Evolutionary conservation across 2,113 vertebrate genomes (phyloP).

Genomic region (Columbina picui): DNA sequence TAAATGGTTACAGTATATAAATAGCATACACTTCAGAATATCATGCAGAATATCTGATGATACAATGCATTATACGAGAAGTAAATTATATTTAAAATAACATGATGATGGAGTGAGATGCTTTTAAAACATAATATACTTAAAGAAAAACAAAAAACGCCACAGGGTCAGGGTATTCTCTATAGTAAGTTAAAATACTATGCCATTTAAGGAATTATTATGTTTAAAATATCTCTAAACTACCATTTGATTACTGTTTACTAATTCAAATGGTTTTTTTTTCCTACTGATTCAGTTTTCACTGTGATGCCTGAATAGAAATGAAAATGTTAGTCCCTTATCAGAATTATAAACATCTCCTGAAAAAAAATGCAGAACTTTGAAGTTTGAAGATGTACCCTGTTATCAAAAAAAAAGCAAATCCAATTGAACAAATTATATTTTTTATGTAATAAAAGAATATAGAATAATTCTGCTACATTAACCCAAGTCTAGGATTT

Average conservation of each 20-base stretch:
- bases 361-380: neutral
- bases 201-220: neutral
- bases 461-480: neutral
- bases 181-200: neutral
- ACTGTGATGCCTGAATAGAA: neutral
- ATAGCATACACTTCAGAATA: neutral
- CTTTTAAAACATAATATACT: neutral
- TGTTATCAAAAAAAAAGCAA: neutral
- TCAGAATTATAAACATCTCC: neutral
- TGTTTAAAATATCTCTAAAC: neutral
- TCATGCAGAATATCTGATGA: neutral
- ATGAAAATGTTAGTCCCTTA: neutral
- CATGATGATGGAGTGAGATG: neutral
- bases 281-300: neutral
- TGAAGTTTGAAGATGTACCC: neutral
- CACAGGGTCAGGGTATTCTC: neutral
- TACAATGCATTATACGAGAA: neutral
- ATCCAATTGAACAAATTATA: neutral
- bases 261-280: neutral
- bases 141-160: neutral
- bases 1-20: slow-evolving; percentile 8
- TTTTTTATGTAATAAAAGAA: neutral
- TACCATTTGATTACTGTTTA: neutral
- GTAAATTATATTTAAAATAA: neutral
- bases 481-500: neutral